Evolutionary conservation across 2,797 vertebrate genomes (phyloP), one percentile per base, ranked within the genome.

Genomic region (Takifugu ocellatus): DNA sequence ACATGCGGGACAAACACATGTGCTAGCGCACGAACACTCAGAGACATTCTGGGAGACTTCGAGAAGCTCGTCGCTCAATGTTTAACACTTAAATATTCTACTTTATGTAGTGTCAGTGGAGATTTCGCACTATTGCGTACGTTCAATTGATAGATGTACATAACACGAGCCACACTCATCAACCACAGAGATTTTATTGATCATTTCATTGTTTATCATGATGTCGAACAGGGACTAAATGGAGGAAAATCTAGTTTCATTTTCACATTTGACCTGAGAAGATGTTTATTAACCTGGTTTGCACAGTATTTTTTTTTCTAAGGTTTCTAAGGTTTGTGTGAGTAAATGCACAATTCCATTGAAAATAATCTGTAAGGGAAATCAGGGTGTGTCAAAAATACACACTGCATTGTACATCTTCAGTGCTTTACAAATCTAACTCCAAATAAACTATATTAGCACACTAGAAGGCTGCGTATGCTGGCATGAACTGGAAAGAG

Each of bases 211-310:
- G 17, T 52, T 26, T 2, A 46, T 56, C 3, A 49, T 39, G 15
- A 3, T 6, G 59, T 53, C 27, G 44, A 4, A 9, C 8, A 10
- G 33, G 10, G 33, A 33, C 9, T 33, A 9, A 33, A 33, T 33
- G 9, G 33, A 33, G 33, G 21, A 33, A 33, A 11, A 39, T 10
- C 12, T 39, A 12, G 36, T 39, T 39, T 39, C 36, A 14, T 39
- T 12, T 39, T 39, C 36, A 56, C 25, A 56, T 51, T 66, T 42
- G 42, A 60, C 21, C 44, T 44, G 42, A 44, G 25, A 11, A 31
- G 14, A 54, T 43, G 5, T 17, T 16, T 42, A 50, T 29, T 12
- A 29, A 24, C 54, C 46, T 14, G 0, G 21, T 55, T 58, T 63
- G 26, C 9, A 9, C 2, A 51, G 17, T 11, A 2, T 51, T 3